phyloP scores from a whole-genome alignment of 1,140 invertebrate genomes.

The Aethina tumida region DNA sequence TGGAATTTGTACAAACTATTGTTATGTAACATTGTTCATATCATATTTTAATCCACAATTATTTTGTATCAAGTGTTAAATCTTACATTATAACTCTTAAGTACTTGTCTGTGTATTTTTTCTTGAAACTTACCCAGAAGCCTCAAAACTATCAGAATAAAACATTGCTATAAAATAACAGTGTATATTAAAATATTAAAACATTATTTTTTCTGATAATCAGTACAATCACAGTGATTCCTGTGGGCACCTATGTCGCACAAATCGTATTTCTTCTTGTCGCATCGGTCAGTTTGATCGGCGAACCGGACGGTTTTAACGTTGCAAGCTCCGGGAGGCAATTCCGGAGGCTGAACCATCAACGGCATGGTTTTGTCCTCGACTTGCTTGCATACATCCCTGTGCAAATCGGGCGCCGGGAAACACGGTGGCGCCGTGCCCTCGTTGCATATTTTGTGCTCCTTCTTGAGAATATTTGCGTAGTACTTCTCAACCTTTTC shows the following conservation, averaged over 20 bases:
- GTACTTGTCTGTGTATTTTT: no score
- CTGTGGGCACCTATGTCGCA: constrained; percentile 26
- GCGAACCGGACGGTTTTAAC: constrained; percentile 25
- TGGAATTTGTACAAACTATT: no score
- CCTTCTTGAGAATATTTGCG: constrained; percentile 23
- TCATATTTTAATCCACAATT: no score
- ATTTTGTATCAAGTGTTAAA: no score
- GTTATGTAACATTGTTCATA: no score
- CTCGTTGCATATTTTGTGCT: constrained; percentile 23
- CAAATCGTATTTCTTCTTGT: constrained; percentile 24
- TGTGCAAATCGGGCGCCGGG: constrained; percentile 12
- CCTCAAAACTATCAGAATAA: no score
- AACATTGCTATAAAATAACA: constrained; percentile 1
- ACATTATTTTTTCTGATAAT: constrained; percentile 25
- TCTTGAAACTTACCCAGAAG: no score
- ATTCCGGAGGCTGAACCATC: constrained; percentile 26
- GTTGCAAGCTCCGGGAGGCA: constrained; percentile 24
- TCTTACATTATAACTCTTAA: no score
- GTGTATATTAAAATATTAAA: constrained; percentile 7
- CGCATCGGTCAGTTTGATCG: constrained; percentile 22
- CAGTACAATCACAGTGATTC: constrained; percentile 26
- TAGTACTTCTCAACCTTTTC: constrained; percentile 31
- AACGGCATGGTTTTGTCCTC: constrained; percentile 17
- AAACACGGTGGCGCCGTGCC: constrained; percentile 22
- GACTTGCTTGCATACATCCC: constrained; percentile 3